Percentiles rank a stretch among this genome's conserved stretches.
Conservation (phyloP, 2,888 invertebrate species). For the Drosophila mimica region DNA sequence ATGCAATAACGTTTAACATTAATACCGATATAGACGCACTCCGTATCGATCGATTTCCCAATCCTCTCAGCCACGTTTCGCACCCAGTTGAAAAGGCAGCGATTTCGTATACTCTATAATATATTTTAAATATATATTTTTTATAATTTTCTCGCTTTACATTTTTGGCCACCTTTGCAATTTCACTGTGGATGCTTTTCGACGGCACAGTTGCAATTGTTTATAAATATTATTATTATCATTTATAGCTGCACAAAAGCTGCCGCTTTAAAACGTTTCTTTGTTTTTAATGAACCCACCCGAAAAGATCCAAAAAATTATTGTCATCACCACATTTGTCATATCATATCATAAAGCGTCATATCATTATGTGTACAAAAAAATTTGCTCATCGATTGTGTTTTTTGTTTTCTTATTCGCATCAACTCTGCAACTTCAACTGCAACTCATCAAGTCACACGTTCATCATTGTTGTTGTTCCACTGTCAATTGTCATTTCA, state of each 20-base stretch:
- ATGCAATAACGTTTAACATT: conserved; percentile 19
- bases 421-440: conserved; percentile 9
- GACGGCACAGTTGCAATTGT: conserved; percentile 59
- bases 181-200: conserved; percentile 45
- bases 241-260: conserved; percentile 48
- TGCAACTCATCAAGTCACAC: background rate
- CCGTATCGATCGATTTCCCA: conserved; percentile 12
- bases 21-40: conserved; percentile 8
- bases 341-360: background rate
- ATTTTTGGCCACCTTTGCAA: conserved; percentile 44
- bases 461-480: conserved; percentile 9
- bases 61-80: conserved; percentile 12
- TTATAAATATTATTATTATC: conserved; percentile 21
- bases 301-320: conserved; percentile 20
- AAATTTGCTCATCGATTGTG: conserved; percentile 13
- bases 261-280: conserved; percentile 29
- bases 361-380: conserved; percentile 6
- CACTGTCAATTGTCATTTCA: conserved; percentile 30
- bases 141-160: conserved; percentile 28
- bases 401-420: conserved; percentile 19
- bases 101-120: background rate
- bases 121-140: background rate
- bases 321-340: conserved; percentile 33
- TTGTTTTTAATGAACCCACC: conserved; percentile 30
- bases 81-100: conserved; percentile 22